Conservation (phyloP, 1,140 invertebrate species). For the Nasonia longicornis region DNA sequence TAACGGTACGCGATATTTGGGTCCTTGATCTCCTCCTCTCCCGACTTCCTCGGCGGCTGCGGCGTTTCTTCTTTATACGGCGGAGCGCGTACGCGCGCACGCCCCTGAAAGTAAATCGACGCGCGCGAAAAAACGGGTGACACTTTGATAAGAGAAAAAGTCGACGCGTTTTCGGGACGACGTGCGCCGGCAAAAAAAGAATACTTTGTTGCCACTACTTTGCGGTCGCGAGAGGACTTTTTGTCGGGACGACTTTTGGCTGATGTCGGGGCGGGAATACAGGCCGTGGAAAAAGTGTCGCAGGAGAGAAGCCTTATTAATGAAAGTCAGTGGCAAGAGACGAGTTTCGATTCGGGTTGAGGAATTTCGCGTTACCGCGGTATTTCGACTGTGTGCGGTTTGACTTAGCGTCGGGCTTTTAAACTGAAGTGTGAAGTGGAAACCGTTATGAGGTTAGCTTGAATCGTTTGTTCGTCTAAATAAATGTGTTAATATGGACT, state of each 20-base stretch:
- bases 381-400: not conserved
- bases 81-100: not conserved
- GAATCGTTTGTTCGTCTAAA: not conserved
- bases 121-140: constrained; percentile 32
- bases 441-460: not conserved
- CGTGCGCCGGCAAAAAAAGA: constrained; percentile 5
- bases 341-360: not conserved
- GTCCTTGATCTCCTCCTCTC: constrained; percentile 36
- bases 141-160: constrained; percentile 41
- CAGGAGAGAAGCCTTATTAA: constrained; percentile 31
- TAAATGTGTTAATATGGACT: too few relatives aligned
- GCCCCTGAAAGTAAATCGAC: constrained; percentile 10
- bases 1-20: constrained; percentile 48
- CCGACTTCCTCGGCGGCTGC: not conserved
- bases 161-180: not conserved
- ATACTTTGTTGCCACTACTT: constrained; percentile 12
- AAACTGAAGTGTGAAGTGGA: not conserved
- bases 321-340: not conserved
- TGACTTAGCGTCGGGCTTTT: not conserved
- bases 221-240: not conserved
- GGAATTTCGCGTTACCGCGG: not conserved
- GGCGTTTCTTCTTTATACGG: constrained; percentile 17
- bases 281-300: constrained; percentile 4
- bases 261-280: not conserved
- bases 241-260: not conserved